Base-by-base conservation (phyloP, 2,113 vertebrate species). In the Eubucco bourcierii region DNA sequence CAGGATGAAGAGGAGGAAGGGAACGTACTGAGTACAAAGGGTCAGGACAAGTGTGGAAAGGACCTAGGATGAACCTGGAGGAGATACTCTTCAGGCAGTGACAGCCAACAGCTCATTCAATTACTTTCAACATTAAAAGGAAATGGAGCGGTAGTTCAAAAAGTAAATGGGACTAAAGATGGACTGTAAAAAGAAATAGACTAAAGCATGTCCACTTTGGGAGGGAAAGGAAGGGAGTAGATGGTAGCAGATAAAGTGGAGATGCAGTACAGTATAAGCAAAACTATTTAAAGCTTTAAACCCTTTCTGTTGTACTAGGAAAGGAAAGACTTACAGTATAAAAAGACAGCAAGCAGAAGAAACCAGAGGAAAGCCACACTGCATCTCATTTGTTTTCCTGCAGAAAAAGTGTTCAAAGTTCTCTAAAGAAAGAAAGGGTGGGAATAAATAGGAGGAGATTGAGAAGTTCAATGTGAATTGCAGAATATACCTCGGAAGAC, bases 1-100 rank as follows among this genome's bases (percentile, higher is more conserved):
- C 66, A 67, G 80, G 82, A 91, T 66, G 70, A 66, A 92, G 50
- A 86, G 74, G 3, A 95, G 44, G 95, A 95, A 94, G 63, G 34
- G 77, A 95, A 94, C 31, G 77, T 92, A 86, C 80, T 0, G 23
- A 88, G 86, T 33, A 94, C 83, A 84, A 78, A 70, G 14, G 92
- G 86, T 95, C 95, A 93, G 65, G 53, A 77, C 31, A 83, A 95
- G 88, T 10, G 33, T 60, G 65, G 76, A 91, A 59, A 71, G 58
- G 72, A 87, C 75, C 67, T 12, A 52, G 79, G 73, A 80, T 68
- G 87, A 91, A 94, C 72, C 47, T 88, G 14, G 1, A 90, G 37
- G 65, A 94, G 82, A 71, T 24, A 23, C 6, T 83, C 88, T 63
- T 88, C 76, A 74, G 56, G 56, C 58, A 80, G 47, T 4, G 27